phyloP scores from a whole-genome alignment of 2,797 vertebrate species.

The Neostethus bicornis region DNA sequence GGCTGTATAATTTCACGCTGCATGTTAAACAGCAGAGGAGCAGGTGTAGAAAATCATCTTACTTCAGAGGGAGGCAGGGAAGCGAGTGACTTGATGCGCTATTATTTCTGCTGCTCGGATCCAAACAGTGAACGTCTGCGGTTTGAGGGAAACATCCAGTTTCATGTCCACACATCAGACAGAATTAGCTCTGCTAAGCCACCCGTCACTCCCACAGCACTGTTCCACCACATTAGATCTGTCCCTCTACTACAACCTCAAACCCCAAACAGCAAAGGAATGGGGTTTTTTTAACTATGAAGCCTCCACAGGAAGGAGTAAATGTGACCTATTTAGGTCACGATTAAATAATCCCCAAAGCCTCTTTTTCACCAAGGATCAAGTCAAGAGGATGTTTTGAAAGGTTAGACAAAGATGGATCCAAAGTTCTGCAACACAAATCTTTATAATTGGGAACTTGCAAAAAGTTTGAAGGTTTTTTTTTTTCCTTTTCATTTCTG shows the following conservation, averaged over 20 bases:
- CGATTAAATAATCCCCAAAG: slow-evolving; percentile 74
- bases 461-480: slow-evolving; percentile 29
- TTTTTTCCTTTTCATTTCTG: slow-evolving; percentile 1
- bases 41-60: slow-evolving; percentile 56
- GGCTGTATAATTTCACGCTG: slow-evolving; percentile 56
- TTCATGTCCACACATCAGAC: slow-evolving; percentile 60
- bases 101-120: slow-evolving; percentile 45
- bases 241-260: slow-evolving; percentile 52
- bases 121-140: slow-evolving; percentile 41
- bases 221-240: slow-evolving; percentile 53
- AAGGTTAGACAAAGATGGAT: slow-evolving; percentile 69
- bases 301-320: slow-evolving; percentile 35
- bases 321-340: slow-evolving; percentile 70
- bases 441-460: slow-evolving; percentile 47
- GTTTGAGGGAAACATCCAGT: slow-evolving; percentile 57
- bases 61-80: slow-evolving; percentile 22
- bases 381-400: slow-evolving; percentile 56
- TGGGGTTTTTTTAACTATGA: slow-evolving; percentile 62
- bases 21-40: slow-evolving; percentile 54
- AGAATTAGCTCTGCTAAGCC: slow-evolving; percentile 63
- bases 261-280: slow-evolving; percentile 46
- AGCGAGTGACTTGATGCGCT: slow-evolving; percentile 20
- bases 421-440: slow-evolving; percentile 49
- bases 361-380: slow-evolving; percentile 65
- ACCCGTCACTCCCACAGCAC: slow-evolving; percentile 47